Conservation (phyloP, 2,888 invertebrate genomes). For the Ferdinandea cuprea region DNA sequence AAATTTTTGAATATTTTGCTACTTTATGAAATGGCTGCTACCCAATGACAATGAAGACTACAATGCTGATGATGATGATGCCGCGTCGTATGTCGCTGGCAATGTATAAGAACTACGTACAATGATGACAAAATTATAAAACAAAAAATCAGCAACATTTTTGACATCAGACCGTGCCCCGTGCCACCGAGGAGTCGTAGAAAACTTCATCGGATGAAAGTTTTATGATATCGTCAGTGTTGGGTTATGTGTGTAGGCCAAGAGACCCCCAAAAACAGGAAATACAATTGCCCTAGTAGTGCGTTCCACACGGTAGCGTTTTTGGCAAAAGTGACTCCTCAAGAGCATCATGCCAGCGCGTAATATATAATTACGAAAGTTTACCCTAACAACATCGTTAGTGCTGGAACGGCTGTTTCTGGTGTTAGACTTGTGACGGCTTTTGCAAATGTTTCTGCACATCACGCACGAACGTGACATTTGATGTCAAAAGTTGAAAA, state of each 20-base stretch:
- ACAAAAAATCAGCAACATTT: conserved; percentile 6
- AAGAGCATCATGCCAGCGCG: conserved; percentile 54
- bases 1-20: conserved; percentile 43
- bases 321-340: conserved; percentile 51
- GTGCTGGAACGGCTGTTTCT: conserved; percentile 63
- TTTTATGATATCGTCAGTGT: conserved; percentile 55
- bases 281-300: background rate
- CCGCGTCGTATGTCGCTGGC: background rate
- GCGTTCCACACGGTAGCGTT: conserved; percentile 49
- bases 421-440: conserved; percentile 48
- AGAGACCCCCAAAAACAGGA: background rate
- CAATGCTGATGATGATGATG: background rate
- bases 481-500: conserved; percentile 71
- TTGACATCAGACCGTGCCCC: background rate
- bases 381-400: conserved; percentile 72
- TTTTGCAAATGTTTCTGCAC: conserved; percentile 41
- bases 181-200: background rate
- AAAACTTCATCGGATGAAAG: conserved; percentile 60
- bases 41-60: conserved; percentile 13
- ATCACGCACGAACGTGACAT: conserved; percentile 69
- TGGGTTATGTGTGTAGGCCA: conserved; percentile 3
- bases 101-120: conserved; percentile 23
- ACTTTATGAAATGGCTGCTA: conserved; percentile 52
- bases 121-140: conserved; percentile 9
- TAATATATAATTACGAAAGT: conserved; percentile 71